Base-by-base conservation (phyloP, 2,797 vertebrate species). In the Pelochelys cantorii region DNA sequence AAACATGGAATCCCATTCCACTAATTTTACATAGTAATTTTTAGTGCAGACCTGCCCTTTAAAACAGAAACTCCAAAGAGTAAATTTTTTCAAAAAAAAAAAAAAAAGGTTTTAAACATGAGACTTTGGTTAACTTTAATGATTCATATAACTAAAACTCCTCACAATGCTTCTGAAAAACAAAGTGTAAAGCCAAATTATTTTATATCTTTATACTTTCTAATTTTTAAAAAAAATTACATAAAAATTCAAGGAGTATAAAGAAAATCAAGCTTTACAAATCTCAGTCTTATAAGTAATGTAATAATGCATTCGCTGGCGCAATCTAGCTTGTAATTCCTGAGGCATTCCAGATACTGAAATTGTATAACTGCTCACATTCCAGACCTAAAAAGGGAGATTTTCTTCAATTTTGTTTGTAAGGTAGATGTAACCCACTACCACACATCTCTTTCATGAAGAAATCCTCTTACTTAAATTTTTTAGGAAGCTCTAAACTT, bases 341-440 rank as follows among this genome's bases (percentile, higher is more conserved):
- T 90, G 89, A 95, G 80, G 87, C 88, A 95, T 96, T 96, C 92
- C 97, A 97, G 95, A 97, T 74, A 88, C 88, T 78, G 56, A 94
- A 96, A 97, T 95, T 95, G 90, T 94, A 14, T 88, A 97, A 89
- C 90, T 92, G 79, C 81, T 95, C 93, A 94, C 90, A 97, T 95
- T 97, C 92, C 92, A 95, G 57, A 86, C 88, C 90, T 95, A 95
- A 96, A 96, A 95, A 92, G 79, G 89, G 87, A 97, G 81, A 91
- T 96, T 95, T 88, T 80, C 83, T 83, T 85, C 85, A 91, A 77
- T 94, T 96, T 88, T 85, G 37, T 94, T 94, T 94, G 57, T 68
- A 95, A 96, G 84, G 59, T 65, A 94, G 86, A 93, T 79, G 93
- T 84, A 93, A 87, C 83, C 96, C 88, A 87, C 56, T 85, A 71